Percentiles rank a stretch among this genome's conserved stretches.
phyloP scores from a whole-genome alignment of 2,113 vertebrate genomes.

The Benitochromis conjunctus region DNA sequence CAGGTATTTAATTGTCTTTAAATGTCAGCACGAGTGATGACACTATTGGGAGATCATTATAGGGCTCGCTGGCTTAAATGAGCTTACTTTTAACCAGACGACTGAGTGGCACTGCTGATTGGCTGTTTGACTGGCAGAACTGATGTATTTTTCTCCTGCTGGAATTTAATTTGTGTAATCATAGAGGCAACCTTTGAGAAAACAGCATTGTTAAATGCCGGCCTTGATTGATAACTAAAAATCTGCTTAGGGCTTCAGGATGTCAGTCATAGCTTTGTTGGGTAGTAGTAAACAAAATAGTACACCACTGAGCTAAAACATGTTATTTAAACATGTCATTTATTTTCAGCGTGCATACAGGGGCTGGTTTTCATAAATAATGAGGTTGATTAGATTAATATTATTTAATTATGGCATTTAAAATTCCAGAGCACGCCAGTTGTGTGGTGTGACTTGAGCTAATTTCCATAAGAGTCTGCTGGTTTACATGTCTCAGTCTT shows the following conservation, averaged over 20 bases:
- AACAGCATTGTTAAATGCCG: background rate
- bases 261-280: background rate
- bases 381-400: background rate
- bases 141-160: constrained; percentile 23
- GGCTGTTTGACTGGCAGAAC: constrained; percentile 22
- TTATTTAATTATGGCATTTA: constrained; percentile 7
- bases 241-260: background rate
- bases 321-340: background rate
- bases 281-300: background rate
- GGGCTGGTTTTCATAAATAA: background rate
- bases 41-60: constrained; percentile 52
- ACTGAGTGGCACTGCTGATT: constrained; percentile 4
- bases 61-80: constrained; percentile 30
- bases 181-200: constrained; percentile 14
- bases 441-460: constrained; percentile 14
- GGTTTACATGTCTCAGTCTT: constrained; percentile 35
- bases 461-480: background rate
- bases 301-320: background rate
- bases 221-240: constrained; percentile 20
- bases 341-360: background rate
- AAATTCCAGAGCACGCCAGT: background rate
- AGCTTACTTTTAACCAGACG: constrained; percentile 26
- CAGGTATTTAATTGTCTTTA: constrained; percentile 67
- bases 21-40: constrained; percentile 58
- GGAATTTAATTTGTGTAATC: constrained; percentile 46